Base-by-base conservation (phyloP, 64 coral and sea anemone genomes). In the Acropora yongei region DNA sequence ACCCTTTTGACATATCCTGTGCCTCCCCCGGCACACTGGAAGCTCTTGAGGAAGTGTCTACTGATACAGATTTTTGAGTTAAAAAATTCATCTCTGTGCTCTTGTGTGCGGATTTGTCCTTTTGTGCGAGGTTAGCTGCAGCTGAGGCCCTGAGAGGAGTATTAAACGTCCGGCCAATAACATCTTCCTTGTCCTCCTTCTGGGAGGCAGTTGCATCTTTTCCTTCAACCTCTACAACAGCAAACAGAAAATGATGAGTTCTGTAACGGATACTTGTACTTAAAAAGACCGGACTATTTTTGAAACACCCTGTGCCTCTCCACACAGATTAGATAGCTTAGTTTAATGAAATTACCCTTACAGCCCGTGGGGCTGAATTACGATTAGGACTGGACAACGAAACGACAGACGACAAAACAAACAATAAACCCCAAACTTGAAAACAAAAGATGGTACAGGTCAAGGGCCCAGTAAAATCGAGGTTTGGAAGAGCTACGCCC, bases 71-170 rank as follows among this genome's bases (percentile, higher is more conserved):
- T 68, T 94, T 97, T 42, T 94, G 76, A 0, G 88, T 78, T 44
- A 78, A 82, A 8, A 50, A 76, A 30, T 30, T 30, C 30, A 82
- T 55, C 83, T 18, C 87, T 55, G 88, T 57, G 9, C 86, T 39
- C 78, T 81, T 91, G 8, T 75, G 92, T 39, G 76, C 78, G 57
- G 97, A 88, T 41, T 84, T 83, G 75, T 95, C 97, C 73, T 99
- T 96, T 69, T 94, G 80, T 48, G 97, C 97, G 30, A 99, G 69
- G 55, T 80, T 87, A 55, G 97, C 94, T 20, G 69, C 97, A 55
- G 97, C 97, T 80, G 95, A 79, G 9, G 97, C 97, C 49, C 97
- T 93, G 9, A 96, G 89, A 69, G 97, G 97, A 7, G 97, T 99
- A 2, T 92, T 92, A 42, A 99, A 99, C 48, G 88, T 83, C 74